Conservation (phyloP, 1,140 invertebrate genomes). For the Globodera rostochiensis region DNA sequence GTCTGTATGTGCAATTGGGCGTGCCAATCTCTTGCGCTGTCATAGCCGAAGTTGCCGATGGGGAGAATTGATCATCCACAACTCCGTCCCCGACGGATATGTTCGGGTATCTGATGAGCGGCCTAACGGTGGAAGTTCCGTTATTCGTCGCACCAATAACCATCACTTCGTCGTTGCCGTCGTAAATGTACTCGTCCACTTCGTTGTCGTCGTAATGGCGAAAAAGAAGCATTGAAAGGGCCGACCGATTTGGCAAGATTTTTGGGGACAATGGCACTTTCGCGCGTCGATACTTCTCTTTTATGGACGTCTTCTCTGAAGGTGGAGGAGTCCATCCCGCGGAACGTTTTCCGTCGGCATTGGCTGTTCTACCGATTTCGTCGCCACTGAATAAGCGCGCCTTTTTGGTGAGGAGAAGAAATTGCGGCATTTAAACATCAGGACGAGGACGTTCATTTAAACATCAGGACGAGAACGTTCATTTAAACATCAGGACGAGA, state of each 20-base stretch:
- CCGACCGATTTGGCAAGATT: background rate
- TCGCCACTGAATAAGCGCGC: background rate
- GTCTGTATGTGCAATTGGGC: conserved; percentile 27
- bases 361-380: background rate
- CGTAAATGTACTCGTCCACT: background rate
- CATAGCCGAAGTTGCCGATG: background rate
- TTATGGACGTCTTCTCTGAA: background rate
- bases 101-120: background rate
- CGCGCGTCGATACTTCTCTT: background rate
- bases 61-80: background rate
- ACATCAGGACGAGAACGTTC: too few species aligned
- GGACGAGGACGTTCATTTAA: too few species aligned
- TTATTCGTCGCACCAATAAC: background rate
- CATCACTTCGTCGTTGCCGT: background rate
- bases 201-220: conserved; percentile 1
- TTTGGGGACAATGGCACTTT: background rate
- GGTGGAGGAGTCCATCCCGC: background rate
- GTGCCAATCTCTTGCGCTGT: background rate
- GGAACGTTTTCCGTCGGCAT: background rate
- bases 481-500: too few species aligned
- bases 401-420: background rate
- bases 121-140: background rate
- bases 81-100: background rate
- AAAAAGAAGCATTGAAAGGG: background rate
- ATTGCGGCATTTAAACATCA: background rate